phyloP scores from a whole-genome alignment of 2,113 vertebrate species.

The Zootoca vivipara region DNA sequence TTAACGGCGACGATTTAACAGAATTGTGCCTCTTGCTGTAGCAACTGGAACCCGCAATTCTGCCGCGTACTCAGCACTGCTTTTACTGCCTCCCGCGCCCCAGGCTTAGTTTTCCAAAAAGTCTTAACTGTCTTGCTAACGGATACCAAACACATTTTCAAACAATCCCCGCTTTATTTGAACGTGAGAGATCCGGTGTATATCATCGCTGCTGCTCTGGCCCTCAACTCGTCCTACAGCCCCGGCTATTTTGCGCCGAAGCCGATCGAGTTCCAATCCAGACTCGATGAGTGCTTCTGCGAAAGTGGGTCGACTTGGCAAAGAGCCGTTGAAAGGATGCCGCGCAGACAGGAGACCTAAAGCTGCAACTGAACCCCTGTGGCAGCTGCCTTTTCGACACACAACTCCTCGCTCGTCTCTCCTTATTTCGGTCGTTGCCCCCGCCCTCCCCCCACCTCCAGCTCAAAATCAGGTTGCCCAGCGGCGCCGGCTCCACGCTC shows the following conservation, averaged over 20 bases:
- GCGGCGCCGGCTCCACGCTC: not conserved
- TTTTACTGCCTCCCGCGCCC: not conserved
- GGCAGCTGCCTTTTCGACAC: not conserved
- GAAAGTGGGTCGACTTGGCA: accelerated
- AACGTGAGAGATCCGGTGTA: not conserved
- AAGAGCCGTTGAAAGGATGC: no score
- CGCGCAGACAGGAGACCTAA: not conserved
- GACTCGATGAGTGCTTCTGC: not conserved
- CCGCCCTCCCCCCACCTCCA: not conserved
- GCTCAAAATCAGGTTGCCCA: not conserved
- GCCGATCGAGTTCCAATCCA: no score
- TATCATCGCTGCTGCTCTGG: not conserved
- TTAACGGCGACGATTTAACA: not conserved
- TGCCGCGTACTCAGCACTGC: not conserved
- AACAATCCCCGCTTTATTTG: not conserved
- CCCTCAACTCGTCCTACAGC: not conserved
- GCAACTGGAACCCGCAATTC: not conserved
- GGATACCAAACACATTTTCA: not conserved
- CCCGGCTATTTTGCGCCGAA: not conserved
- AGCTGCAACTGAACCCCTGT: not conserved
- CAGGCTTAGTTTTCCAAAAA: not conserved
- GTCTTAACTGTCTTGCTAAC: not conserved
- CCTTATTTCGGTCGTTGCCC: not conserved
- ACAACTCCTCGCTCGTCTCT: not conserved
- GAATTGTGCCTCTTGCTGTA: not conserved